A percentile compares a stretch with the other conserved stretches of the same genome.
phyloP scores from a whole-genome alignment of 2,888 invertebrate species.

The Epistrophe grossulariae region DNA sequence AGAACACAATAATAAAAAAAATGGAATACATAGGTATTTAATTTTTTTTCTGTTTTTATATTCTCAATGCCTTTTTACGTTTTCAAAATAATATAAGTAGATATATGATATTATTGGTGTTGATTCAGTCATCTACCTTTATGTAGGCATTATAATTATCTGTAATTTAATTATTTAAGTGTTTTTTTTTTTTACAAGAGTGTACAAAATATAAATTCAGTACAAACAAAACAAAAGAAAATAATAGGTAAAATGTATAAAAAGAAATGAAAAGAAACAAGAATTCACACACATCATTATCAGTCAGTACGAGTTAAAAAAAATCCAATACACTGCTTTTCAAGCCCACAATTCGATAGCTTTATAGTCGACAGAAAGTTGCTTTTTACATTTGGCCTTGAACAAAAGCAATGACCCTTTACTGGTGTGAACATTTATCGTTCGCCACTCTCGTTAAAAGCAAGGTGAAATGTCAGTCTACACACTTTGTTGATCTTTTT shows the following conservation, averaged over 20 bases:
- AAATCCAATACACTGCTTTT: conserved; percentile 5
- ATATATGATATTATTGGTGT: conserved; percentile 51
- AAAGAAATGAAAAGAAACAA: background rate
- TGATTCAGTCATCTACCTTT: background rate
- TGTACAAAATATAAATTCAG: background rate
- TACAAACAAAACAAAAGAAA: background rate
- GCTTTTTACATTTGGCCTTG: conserved; percentile 63
- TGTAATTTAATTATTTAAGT: background rate
- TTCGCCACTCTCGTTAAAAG: conserved; percentile 50
- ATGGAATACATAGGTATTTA: too few relatives aligned
- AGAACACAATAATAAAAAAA: too few relatives aligned
- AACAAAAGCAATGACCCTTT: conserved; percentile 63
- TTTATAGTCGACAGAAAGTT: conserved; percentile 4
- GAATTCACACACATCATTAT: background rate
- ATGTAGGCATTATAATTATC: conserved; percentile 12
- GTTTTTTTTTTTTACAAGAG: background rate
- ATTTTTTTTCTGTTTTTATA: too few relatives aligned
- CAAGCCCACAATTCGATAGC: background rate
- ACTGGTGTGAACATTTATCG: conserved; percentile 61
- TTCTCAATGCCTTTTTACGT: background rate
- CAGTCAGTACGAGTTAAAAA: background rate
- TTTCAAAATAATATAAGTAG: background rate
- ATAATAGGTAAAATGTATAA: background rate
- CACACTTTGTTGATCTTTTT: conserved; percentile 6
- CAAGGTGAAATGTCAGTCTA: conserved; percentile 66